A percentile compares a stretch with the other conserved stretches of the same genome.
phyloP scores from a whole-genome alignment of 2,888 invertebrate species.

The Calameuta filiformis region DNA sequence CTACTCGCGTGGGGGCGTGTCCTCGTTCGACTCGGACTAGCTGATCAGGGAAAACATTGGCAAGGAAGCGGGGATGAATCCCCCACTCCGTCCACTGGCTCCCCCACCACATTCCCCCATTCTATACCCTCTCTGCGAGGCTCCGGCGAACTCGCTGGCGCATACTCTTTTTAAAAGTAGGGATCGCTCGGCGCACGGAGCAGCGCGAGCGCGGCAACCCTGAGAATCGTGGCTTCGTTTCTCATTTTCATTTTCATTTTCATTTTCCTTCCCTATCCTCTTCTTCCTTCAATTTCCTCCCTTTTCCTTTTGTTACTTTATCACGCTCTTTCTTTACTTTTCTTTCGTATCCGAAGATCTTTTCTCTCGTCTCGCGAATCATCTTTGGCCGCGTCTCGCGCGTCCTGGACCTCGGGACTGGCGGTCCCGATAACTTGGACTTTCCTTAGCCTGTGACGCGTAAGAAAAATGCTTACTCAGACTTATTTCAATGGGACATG shows the following conservation, averaged over 20 bases:
- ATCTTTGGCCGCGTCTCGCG: neutral
- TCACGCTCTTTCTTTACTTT: neutral
- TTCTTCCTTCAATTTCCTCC: slow-evolving; percentile 10
- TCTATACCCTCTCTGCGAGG: slow-evolving; percentile 10
- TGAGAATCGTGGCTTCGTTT: too few relatives aligned
- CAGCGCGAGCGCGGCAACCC: neutral
- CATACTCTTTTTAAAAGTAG: slow-evolving; percentile 1
- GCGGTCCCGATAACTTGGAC: slow-evolving; percentile 3
- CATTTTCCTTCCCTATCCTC: slow-evolving; percentile 28
- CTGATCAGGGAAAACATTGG: neutral
- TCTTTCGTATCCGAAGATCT: neutral
- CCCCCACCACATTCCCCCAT: slow-evolving; percentile 14
- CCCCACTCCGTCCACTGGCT: slow-evolving; percentile 10
- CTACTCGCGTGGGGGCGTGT: slow-evolving; percentile 9
- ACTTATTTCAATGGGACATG: too few relatives aligned
- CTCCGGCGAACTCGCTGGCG: neutral
- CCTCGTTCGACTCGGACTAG: neutral
- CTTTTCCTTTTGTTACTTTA: slow-evolving; percentile 1
- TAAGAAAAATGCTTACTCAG: too few relatives aligned
- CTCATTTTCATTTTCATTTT: slow-evolving; percentile 14
- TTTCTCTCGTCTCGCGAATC: neutral
- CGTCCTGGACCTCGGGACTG: neutral
- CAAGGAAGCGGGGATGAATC: neutral
- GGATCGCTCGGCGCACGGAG: neutral
- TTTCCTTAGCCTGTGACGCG: too few relatives aligned